Evolutionary conservation across 92 coral and sea anemone genomes (phyloP).

Genomic region (Siderastrea siderea): DNA sequence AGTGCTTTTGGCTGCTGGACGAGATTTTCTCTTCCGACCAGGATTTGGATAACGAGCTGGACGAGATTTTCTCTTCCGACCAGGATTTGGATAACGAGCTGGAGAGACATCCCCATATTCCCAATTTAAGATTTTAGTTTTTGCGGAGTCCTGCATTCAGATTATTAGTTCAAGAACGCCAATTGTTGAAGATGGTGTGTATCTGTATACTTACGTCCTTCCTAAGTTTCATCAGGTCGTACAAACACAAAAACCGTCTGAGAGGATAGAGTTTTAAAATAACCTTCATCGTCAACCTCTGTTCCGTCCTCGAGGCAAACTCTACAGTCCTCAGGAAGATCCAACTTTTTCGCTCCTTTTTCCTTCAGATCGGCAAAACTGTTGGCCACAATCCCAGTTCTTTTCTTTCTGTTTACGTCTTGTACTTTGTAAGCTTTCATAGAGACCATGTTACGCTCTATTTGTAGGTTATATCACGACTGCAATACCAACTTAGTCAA

Average conservation of each 20-base stretch:
- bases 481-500: no score
- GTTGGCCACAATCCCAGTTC: conserved; percentile 86
- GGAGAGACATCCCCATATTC: no score
- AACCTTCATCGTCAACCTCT: conserved; percentile 81
- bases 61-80: no score
- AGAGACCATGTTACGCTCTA: conserved; percentile 21
- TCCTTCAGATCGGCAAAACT: conserved; percentile 71
- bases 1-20: no score
- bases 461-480: no score
- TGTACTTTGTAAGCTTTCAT: conserved; percentile 91
- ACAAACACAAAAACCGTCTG: conserved; percentile 91
- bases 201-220: conserved; percentile 78
- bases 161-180: no score
- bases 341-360: conserved; percentile 76
- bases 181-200: no score
- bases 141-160: no score
- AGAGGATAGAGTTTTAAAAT: conserved; percentile 78
- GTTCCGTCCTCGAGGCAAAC: conserved; percentile 93
- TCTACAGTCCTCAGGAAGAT: conserved; percentile 62
- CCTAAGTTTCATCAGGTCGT: conserved; percentile 82
- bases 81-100: no score
- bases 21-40: no score
- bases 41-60: no score
- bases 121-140: no score
- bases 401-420: conserved; percentile 74